phyloP scores from a whole-genome alignment of 2,888 invertebrate species.

The Dugesia japonica region DNA sequence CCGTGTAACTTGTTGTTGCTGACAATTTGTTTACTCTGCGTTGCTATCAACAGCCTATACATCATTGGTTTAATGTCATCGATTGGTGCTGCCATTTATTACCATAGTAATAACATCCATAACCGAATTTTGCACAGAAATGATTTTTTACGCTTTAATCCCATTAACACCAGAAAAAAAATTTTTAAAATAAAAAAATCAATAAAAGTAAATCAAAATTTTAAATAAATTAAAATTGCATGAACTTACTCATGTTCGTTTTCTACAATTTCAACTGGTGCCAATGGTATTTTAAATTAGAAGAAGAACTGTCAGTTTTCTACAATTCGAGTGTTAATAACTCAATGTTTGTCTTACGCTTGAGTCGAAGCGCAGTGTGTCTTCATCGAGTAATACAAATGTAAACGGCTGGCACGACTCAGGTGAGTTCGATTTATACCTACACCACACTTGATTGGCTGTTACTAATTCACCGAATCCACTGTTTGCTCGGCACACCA shows the following conservation, averaged over 20 bases:
- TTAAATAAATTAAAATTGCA: too few relatives aligned
- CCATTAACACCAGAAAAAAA: too few relatives aligned
- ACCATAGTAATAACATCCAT: background rate
- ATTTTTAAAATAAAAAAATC: too few relatives aligned
- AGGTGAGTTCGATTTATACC: conserved; percentile 6
- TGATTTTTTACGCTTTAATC: background rate
- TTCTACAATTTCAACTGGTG: too few relatives aligned
- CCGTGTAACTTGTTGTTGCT: conserved; percentile 20
- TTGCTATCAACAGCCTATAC: background rate
- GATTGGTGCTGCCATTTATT: conserved; percentile 4
- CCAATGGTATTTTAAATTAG: background rate
- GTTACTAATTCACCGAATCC: conserved; percentile 8
- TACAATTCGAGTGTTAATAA: background rate
- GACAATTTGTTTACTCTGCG: background rate
- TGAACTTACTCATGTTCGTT: too few relatives aligned
- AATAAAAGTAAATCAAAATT: too few relatives aligned
- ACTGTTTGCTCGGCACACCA: conserved; percentile 8
- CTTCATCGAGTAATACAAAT: conserved; percentile 10
- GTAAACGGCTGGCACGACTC: conserved; percentile 12
- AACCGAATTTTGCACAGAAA: background rate
- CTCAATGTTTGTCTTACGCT: background rate
- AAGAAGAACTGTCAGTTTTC: conserved; percentile 6
- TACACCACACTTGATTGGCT: conserved; percentile 3
- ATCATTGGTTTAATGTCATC: background rate
- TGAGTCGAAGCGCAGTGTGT: background rate